phyloP scores from a whole-genome alignment of 2,113 vertebrate species.

The Sus scrofa region T2T-Sscrofa CM000824.6:149284001-149284500 shows the following conservation, averaged over 20 bases:
- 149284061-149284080: neutral
- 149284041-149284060: neutral
- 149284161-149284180: neutral
- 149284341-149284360: neutral
- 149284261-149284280: neutral
- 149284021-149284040: neutral
- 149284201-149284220: neutral
- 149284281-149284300: neutral
- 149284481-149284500: neutral
- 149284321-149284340: constrained; percentile 26
- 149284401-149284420: neutral
- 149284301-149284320: neutral
- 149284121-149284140: neutral
- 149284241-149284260: neutral
- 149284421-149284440: neutral
- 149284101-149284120: neutral
- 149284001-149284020: neutral
- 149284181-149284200: neutral
- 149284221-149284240: neutral
- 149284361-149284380: neutral
- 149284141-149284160: neutral
- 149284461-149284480: neutral
- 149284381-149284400: constrained; percentile 11
- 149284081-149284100: neutral
- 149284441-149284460: neutral